phyloP scores from a whole-genome alignment of 2,113 vertebrate genomes.

The Panurus biarmicus region DNA sequence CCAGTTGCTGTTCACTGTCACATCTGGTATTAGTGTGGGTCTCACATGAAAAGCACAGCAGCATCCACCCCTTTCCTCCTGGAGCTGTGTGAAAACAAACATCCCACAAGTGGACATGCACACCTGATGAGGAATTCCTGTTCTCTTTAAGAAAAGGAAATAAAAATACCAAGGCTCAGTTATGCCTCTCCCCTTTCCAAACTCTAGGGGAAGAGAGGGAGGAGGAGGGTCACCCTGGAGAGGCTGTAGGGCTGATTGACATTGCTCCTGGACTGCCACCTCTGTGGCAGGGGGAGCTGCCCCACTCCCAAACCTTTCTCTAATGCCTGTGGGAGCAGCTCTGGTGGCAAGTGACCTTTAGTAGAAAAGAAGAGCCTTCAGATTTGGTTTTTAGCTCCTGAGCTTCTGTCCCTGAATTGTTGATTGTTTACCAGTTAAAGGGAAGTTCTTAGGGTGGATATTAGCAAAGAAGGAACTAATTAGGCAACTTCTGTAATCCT shows the following conservation, averaged over 20 bases:
- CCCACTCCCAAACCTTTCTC: not conserved
- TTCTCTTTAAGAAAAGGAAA: not conserved
- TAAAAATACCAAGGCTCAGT: not conserved
- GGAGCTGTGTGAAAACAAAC: not conserved
- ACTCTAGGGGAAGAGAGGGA: not conserved
- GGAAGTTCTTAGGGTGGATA: conserved; percentile 15
- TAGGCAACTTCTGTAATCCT: conserved; percentile 47
- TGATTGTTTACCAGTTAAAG: conserved; percentile 4
- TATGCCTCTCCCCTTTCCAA: not conserved
- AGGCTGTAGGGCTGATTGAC: not conserved
- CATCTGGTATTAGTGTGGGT: not conserved
- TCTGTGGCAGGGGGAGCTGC: not conserved
- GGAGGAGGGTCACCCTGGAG: not conserved
- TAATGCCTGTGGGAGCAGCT: not conserved
- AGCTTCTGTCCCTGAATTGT: not conserved
- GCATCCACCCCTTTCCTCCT: fast-evolving
- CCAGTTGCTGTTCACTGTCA: not conserved
- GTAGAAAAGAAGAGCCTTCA: not conserved
- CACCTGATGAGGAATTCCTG: not conserved
- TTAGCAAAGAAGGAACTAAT: conserved; percentile 56
- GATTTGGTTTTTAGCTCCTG: not conserved
- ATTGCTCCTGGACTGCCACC: not conserved
- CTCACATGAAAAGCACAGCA: fast-evolving
- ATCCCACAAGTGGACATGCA: not conserved
- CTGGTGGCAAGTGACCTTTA: not conserved